Evolutionary conservation across 2,797 vertebrate species (phyloP).

Genomic region (Mycteria americana): DNA sequence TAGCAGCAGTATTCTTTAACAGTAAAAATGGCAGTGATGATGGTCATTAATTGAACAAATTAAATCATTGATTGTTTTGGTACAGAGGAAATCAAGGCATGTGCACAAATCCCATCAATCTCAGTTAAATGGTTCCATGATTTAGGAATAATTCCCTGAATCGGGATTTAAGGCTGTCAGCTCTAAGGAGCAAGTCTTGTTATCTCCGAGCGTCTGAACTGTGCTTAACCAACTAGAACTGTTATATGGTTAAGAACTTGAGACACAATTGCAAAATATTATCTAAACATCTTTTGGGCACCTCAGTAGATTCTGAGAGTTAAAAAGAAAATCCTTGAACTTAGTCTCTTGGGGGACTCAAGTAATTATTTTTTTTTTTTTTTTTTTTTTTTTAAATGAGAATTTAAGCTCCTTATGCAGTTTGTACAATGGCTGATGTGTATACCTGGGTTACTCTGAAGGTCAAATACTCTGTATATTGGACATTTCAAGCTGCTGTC

Average conservation of each 20-base stretch:
- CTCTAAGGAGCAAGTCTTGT: not conserved
- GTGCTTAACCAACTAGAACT: not conserved
- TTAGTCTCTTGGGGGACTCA: not conserved
- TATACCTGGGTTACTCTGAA: conserved; percentile 24
- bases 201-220: not conserved
- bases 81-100: not conserved
- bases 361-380: not conserved
- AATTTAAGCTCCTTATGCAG: not conserved
- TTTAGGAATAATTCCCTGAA: not conserved
- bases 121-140: not conserved
- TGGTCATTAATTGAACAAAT: not conserved
- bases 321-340: not conserved
- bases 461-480: not conserved
- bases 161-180: not conserved
- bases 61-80: not conserved
- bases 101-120: not conserved
- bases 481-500: conserved; percentile 30
- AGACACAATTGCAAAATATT: not conserved
- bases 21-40: not conserved
- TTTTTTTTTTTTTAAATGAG: not conserved
- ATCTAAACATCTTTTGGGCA: not conserved
- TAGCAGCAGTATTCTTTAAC: not conserved
- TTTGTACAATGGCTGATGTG: not conserved
- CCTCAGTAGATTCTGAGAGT: not conserved
- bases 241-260: not conserved